Base-by-base conservation (phyloP, 2,888 invertebrate genomes). In the Osmoderma eremita region DNA sequence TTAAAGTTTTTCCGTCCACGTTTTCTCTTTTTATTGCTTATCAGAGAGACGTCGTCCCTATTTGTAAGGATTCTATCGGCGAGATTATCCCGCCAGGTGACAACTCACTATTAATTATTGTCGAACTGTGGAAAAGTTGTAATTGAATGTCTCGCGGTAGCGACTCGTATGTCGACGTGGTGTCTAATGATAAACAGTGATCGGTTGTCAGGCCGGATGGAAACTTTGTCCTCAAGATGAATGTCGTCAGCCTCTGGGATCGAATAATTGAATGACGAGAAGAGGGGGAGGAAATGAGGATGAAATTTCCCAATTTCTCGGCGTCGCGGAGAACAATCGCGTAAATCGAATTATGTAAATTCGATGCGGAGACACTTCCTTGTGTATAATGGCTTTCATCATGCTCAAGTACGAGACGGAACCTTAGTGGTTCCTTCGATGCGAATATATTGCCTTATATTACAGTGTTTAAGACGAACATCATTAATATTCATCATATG, bases 31-130 rank as follows among this genome's bases (percentile, higher is more conserved):
- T 61, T 30, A 48, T 48, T 36, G 58, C 45, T 61, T 61, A 61
- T 61, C 58, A 61, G 18, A 18, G 12, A 30, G 24, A 17, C 58
- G 48, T 65, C 65, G 58, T 49, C 38, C 56, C 51, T 45, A 63
- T 62, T 63, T 54, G 67, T 67, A 65, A 65, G 20, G 68, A 65
- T 65, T 65, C 58, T 65, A 68, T 68, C 64, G 68, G 58, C 48
- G 38, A 51, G 64, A 63, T 63, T 67, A 71, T 67, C 67, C 67
- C 51, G 61, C 69, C 56, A 71, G 69, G 73, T 73, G 75, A 75
- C 75, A 74, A 73, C 73, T 71, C 68, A 73, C 73, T 73, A 75
- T 75, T 75, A 75, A 75, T 75, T 75, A 75, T 75, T 75, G 75
- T 68, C 68, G 65, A 56, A 63, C 65, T 69, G 68, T 53, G 68